Percentiles rank a stretch among this genome's conserved stretches.
Conservation (phyloP, 64 coral and sea anemone genomes). For the Montipora foliosa region DNA sequence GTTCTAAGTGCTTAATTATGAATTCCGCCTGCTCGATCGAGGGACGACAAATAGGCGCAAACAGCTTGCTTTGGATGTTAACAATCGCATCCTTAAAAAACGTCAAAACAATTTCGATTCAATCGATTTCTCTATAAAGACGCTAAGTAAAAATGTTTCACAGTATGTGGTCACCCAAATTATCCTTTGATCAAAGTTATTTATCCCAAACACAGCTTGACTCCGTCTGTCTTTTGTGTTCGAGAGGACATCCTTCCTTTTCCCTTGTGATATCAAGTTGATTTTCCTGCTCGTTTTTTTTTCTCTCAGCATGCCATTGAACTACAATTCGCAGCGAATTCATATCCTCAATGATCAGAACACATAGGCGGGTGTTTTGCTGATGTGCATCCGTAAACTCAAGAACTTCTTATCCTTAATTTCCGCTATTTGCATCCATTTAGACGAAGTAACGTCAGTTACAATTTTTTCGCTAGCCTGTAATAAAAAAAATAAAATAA, state of each 20-base stretch:
- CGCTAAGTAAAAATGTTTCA: constrained; percentile 23
- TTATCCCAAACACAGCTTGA: not conserved
- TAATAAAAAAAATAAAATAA: not conserved
- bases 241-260: too few species aligned
- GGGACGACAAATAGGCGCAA: not conserved
- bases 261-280: not conserved
- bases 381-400: not conserved
- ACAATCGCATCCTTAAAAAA: not conserved
- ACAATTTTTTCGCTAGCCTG: not conserved
- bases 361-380: not conserved
- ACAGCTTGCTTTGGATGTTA: not conserved
- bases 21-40: not conserved
- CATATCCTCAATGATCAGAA: constrained; percentile 15
- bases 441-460: not conserved
- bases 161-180: constrained; percentile 33
- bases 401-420: constrained; percentile 17
- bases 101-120: constrained; percentile 42
- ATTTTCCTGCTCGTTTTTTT: constrained; percentile 20
- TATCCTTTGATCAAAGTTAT: not conserved
- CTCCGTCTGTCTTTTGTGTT: constrained; percentile 24
- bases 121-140: constrained; percentile 22
- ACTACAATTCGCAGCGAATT: constrained; percentile 13
- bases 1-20: not conserved
- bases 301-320: not conserved
- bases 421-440: constrained; percentile 21